Percentiles rank a stretch among this genome's conserved stretches.
phyloP scores from a whole-genome alignment of 2,888 invertebrate species.

The Parapristionchus giblindavisi region DNA sequence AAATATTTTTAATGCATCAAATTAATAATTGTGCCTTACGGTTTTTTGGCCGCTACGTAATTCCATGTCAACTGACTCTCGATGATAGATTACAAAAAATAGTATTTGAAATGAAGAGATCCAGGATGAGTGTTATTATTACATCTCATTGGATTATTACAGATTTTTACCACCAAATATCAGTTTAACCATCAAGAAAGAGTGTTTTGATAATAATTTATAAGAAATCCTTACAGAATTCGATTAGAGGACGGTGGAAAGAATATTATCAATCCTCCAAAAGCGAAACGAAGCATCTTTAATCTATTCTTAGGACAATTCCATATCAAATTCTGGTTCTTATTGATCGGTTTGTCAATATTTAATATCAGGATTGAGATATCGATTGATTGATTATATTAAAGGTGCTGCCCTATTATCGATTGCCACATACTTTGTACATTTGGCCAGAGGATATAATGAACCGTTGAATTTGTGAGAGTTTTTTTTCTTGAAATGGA shows the following conservation, averaged over 20 bases:
- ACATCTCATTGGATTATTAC: too few species aligned
- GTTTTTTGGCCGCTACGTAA: too few species aligned
- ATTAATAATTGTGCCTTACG: too few species aligned
- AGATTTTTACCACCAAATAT: too few species aligned
- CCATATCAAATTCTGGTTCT: constrained; percentile 68
- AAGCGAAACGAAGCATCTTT: constrained; percentile 50
- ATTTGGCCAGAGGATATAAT: constrained; percentile 64
- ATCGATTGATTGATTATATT: neutral
- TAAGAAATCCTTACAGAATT: constrained; percentile 49
- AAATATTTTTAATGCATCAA: too few species aligned
- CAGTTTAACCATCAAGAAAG: neutral
- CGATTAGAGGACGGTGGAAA: constrained; percentile 63
- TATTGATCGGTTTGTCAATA: constrained; percentile 53
- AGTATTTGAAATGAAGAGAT: too few species aligned
- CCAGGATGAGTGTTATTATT: too few species aligned
- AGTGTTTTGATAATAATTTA: neutral
- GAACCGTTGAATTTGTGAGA: constrained; percentile 67
- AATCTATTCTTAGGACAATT: constrained; percentile 62
- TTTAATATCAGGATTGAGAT: neutral
- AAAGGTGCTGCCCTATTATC: constrained; percentile 60
- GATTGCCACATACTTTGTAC: constrained; percentile 64
- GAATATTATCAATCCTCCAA: constrained; percentile 59
- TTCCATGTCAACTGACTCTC: too few species aligned
- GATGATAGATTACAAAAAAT: too few species aligned
- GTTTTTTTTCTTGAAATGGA: constrained; percentile 61